Percentiles rank a stretch among this genome's conserved stretches.
Evolutionary conservation across 1,140 invertebrate genomes (phyloP).

Genomic region (Neodiprion pinetum): DNA sequence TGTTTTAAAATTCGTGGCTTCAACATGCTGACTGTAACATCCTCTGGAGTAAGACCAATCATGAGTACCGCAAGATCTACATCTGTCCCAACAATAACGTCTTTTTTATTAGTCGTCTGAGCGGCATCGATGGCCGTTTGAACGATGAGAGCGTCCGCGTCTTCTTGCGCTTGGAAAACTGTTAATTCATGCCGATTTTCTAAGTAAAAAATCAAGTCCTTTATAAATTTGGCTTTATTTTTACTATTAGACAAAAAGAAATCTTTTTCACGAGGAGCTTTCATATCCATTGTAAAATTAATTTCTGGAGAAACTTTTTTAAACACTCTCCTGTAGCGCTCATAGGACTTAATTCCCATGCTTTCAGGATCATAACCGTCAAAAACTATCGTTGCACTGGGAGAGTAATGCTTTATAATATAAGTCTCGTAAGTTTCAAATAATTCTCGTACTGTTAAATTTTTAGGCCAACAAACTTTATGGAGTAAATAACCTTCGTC

Average conservation of each 20-base stretch:
- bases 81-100: slow-evolving; percentile 25
- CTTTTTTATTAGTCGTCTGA: not conserved
- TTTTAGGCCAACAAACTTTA: slow-evolving; percentile 32
- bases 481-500: slow-evolving; percentile 39
- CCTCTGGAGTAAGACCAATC: not conserved
- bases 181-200: not conserved
- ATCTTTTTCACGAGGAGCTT: slow-evolving; percentile 12
- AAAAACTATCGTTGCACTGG: slow-evolving; percentile 40
- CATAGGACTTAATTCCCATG: slow-evolving; percentile 10
- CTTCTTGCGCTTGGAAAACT: slow-evolving; percentile 15
- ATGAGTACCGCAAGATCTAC: slow-evolving; percentile 19
- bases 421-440: slow-evolving; percentile 42
- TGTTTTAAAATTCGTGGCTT: slow-evolving; percentile 9
- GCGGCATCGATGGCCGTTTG: slow-evolving; percentile 18
- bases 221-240: slow-evolving; percentile 25
- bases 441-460: slow-evolving; percentile 32
- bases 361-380: slow-evolving; percentile 38
- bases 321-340: slow-evolving; percentile 20
- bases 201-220: slow-evolving; percentile 15
- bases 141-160: slow-evolving; percentile 21
- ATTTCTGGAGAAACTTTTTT: slow-evolving; percentile 21
- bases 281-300: slow-evolving; percentile 13
- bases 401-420: slow-evolving; percentile 40
- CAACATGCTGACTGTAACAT: slow-evolving; percentile 14
- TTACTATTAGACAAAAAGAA: slow-evolving; percentile 22